phyloP scores from a whole-genome alignment of 2,888 invertebrate species.

The Lasioglossum figueresi region DNA sequence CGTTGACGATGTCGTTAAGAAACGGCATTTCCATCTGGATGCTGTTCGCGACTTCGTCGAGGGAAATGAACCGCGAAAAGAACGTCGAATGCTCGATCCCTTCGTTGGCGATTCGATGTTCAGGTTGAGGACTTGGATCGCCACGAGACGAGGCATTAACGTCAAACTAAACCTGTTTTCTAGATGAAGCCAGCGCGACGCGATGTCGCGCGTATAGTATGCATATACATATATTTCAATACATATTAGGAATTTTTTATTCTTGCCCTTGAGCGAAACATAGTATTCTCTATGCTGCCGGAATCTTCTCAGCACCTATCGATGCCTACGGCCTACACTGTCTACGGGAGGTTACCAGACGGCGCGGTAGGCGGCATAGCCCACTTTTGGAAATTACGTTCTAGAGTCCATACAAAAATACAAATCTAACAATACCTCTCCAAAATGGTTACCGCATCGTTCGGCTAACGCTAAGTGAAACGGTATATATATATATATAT shows the following conservation, averaged over 20 bases:
- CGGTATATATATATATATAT: too few relatives aligned
- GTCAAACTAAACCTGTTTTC: neutral
- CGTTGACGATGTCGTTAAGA: neutral
- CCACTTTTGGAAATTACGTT: neutral
- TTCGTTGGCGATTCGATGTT: too few relatives aligned
- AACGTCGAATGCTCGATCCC: too few relatives aligned
- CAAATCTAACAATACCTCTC: neutral
- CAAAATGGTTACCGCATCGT: neutral
- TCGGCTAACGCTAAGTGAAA: neutral
- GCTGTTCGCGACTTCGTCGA: neutral
- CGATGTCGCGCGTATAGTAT: neutral
- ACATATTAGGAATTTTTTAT: neutral
- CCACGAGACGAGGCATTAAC: neutral
- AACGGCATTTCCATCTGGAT: neutral
- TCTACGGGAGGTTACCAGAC: neutral
- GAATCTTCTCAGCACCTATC: neutral
- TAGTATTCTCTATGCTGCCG: neutral
- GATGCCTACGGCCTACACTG: neutral
- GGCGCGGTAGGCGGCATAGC: neutral
- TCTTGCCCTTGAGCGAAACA: neutral
- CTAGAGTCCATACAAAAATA: conserved; percentile 8
- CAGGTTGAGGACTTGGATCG: neutral
- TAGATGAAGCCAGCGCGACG: neutral
- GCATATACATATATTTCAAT: too few relatives aligned
- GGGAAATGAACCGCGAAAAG: neutral